A percentile compares a stretch with the other conserved stretches of the same genome.
phyloP scores from a whole-genome alignment of 2,888 invertebrate genomes.

The Euplagia quadripunctaria region DNA sequence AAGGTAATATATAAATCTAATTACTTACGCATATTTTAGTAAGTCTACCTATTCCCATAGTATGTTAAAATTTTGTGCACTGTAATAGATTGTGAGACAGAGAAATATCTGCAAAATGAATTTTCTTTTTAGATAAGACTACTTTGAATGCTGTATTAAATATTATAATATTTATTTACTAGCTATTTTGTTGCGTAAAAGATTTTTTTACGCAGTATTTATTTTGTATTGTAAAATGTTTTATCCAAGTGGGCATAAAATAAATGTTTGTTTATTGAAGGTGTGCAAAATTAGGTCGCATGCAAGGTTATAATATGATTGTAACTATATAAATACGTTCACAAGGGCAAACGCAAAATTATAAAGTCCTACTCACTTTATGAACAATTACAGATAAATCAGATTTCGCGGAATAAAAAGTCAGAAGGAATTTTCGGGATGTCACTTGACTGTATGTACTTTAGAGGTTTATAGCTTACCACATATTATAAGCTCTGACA shows the following conservation, averaged over 20 bases:
- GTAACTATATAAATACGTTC: not conserved
- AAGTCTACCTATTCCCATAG: too few species aligned
- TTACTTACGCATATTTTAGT: not conserved
- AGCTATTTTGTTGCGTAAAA: not conserved
- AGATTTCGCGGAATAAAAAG: too few species aligned
- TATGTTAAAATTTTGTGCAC: too few species aligned
- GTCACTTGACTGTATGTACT: too few species aligned
- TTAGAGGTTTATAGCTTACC: too few species aligned
- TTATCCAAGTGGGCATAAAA: not conserved
- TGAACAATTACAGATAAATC: not conserved
- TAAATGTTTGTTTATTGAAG: conserved; percentile 7
- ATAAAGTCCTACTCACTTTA: not conserved
- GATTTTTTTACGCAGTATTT: not conserved
- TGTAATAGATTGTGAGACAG: too few species aligned
- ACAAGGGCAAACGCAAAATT: not conserved
- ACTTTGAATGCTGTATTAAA: not conserved
- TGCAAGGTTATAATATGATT: conserved; percentile 7
- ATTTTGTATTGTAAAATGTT: not conserved
- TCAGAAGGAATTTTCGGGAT: too few species aligned
- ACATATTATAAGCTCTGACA: too few species aligned
- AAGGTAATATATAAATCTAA: conserved; percentile 85
- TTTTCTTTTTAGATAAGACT: not conserved
- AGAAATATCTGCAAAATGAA: too few species aligned
- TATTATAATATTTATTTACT: not conserved
- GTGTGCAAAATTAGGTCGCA: conserved; percentile 16